Evolutionary conservation across 37 sponge, comb jelly and placozoan species (phyloP).

Genomic region (Halisarca cf. caerulea): DNA sequence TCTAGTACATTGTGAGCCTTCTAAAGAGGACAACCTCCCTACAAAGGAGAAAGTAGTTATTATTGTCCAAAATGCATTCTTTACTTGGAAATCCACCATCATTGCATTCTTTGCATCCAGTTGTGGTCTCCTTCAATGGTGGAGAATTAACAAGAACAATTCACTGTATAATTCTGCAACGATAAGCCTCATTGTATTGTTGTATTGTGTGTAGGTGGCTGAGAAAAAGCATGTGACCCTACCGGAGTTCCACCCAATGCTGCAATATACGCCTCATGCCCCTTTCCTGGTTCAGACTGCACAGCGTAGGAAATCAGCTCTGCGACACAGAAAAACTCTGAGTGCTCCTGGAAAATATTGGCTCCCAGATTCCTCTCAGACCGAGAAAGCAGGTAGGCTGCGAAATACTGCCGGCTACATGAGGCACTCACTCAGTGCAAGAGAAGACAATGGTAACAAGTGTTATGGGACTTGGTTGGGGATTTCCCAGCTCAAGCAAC

Average conservation of each 20-base stretch:
- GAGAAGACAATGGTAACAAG: not conserved
- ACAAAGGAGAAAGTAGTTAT: too few relatives aligned
- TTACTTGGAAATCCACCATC: too few relatives aligned
- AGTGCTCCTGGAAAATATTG: slow-evolving; percentile 23
- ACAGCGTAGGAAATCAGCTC: not conserved
- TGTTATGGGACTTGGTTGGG: not conserved
- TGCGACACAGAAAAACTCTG: not conserved
- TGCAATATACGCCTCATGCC: slow-evolving; percentile 41
- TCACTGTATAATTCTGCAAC: too few relatives aligned
- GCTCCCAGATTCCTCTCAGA: not conserved
- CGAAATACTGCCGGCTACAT: not conserved
- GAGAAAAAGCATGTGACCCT: not conserved
- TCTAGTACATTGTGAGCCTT: too few relatives aligned
- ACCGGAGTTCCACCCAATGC: slow-evolving; percentile 32
- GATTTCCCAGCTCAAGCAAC: not conserved
- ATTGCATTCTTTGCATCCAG: too few relatives aligned
- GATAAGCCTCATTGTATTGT: too few relatives aligned
- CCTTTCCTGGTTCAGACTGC: not conserved
- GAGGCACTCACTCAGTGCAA: slow-evolving; percentile 3
- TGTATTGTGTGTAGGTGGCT: not conserved
- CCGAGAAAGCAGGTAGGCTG: not conserved
- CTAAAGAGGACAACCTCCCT: too few relatives aligned
- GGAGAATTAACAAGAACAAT: too few relatives aligned
- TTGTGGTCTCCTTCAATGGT: too few relatives aligned
- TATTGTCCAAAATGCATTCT: too few relatives aligned